Evolutionary conservation across 2,888 invertebrate genomes (phyloP).

Genomic region (Chymomyza amoena): DNA sequence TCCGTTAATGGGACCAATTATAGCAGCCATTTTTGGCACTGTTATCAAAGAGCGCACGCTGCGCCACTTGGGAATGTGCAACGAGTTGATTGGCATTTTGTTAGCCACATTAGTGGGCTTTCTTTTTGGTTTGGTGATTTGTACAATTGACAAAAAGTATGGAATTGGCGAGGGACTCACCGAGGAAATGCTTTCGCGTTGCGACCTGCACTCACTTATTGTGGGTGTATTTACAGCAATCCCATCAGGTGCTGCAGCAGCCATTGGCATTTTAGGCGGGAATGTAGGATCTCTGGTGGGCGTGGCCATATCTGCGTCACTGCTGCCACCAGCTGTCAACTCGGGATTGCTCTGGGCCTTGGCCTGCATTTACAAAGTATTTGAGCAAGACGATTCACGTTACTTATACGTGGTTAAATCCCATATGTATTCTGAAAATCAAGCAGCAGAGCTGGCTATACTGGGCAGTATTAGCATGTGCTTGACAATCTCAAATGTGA

Average conservation of each 20-base stretch:
- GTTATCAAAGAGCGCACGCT: constrained; percentile 84
- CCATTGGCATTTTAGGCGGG: constrained; percentile 87
- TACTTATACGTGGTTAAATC: constrained; percentile 78
- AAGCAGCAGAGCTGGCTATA: constrained; percentile 82
- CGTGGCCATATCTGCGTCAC: constrained; percentile 89
- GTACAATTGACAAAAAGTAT: constrained; percentile 81
- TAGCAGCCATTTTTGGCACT: constrained; percentile 87
- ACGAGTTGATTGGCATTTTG: constrained; percentile 84
- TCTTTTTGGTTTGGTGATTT: constrained; percentile 83
- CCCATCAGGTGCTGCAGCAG: constrained; percentile 88
- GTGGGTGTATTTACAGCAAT: constrained; percentile 87
- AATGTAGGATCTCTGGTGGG: constrained; percentile 89
- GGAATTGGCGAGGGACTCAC: constrained; percentile 83
- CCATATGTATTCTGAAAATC: constrained; percentile 81
- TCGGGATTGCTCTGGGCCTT: constrained; percentile 85
- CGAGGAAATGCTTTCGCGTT: constrained; percentile 83
- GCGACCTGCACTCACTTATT: constrained; percentile 84
- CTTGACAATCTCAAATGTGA: constrained; percentile 86
- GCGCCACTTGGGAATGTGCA: constrained; percentile 83
- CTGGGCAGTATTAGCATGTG: constrained; percentile 85
- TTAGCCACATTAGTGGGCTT: constrained; percentile 85
- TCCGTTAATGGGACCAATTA: constrained; percentile 89
- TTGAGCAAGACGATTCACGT: constrained; percentile 79
- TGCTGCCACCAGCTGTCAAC: constrained; percentile 90
- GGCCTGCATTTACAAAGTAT: constrained; percentile 81